These are phyloP conservation scores for Ostrea edulis DNA, from an alignment of 1,140 invertebrate species.

Conservation along the genomic window DNA sequence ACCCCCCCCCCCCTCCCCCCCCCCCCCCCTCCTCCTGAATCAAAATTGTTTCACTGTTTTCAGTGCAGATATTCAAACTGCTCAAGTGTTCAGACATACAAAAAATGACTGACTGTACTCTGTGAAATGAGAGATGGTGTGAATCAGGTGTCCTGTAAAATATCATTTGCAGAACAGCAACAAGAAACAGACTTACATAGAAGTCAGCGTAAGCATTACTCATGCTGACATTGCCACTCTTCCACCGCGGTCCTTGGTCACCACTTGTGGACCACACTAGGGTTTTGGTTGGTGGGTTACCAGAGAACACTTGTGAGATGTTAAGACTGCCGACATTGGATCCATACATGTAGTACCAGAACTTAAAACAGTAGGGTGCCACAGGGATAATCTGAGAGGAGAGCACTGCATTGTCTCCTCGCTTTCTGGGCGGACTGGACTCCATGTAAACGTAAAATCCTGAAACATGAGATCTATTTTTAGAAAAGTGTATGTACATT, in stretches of 20 bases:
- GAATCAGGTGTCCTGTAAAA: too few species aligned
- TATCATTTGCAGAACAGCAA: too few species aligned
- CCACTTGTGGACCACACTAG: constrained; percentile 64
- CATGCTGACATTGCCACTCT: constrained; percentile 65
- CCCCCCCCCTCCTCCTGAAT: too few species aligned
- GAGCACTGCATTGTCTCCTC: constrained; percentile 82
- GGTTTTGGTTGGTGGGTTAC: constrained; percentile 14
- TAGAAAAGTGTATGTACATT: background rate
- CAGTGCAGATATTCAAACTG: too few species aligned
- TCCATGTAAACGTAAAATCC: constrained; percentile 90
- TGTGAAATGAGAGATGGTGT: too few species aligned
- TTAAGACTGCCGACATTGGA: constrained; percentile 65
- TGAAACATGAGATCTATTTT: constrained; percentile 69
- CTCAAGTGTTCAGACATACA: too few species aligned
- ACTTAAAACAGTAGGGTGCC: constrained; percentile 61
- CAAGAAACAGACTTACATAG: constrained; percentile 51
- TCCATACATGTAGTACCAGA: constrained; percentile 79
- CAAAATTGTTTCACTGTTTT: too few species aligned
- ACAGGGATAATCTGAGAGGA: constrained; percentile 60
- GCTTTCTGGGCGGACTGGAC: constrained; percentile 83
- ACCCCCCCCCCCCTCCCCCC: too few species aligned
- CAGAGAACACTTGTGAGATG: constrained; percentile 54
- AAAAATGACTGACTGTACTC: too few species aligned
- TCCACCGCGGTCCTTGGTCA: constrained; percentile 69
- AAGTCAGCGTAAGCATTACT: constrained; percentile 54